A percentile compares a stretch with the other conserved stretches of the same genome.
Evolutionary conservation across 2,888 invertebrate species (phyloP).

Genomic region (Synergus japonicus): DNA sequence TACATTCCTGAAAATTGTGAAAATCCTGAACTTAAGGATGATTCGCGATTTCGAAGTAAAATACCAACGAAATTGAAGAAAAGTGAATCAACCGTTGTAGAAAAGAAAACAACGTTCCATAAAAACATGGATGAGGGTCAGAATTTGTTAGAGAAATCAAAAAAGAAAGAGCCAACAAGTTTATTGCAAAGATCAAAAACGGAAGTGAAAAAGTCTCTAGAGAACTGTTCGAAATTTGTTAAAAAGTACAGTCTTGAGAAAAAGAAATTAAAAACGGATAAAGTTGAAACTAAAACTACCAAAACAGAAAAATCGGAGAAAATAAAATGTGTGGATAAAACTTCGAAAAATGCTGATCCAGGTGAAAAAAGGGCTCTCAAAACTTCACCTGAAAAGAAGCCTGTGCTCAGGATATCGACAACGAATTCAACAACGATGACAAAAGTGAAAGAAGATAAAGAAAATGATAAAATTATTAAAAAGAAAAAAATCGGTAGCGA

Average conservation of each 20-base stretch:
- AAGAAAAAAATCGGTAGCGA: slow-evolving; percentile 70
- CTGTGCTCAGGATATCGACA: slow-evolving; percentile 51
- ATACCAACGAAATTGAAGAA: slow-evolving; percentile 70
- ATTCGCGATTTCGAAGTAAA: slow-evolving; percentile 64
- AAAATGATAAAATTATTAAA: slow-evolving; percentile 60
- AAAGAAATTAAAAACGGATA: slow-evolving; percentile 72
- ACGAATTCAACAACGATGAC: slow-evolving; percentile 56
- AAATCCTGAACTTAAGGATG: slow-evolving; percentile 75
- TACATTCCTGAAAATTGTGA: slow-evolving; percentile 78
- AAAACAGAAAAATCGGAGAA: slow-evolving; percentile 54
- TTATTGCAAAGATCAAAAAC: slow-evolving; percentile 60
- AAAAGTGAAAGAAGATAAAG: slow-evolving; percentile 62
- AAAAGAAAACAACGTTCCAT: slow-evolving; percentile 56
- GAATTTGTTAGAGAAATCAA: slow-evolving; percentile 60
- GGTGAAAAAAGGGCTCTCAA: slow-evolving; percentile 56
- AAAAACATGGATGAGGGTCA: slow-evolving; percentile 55
- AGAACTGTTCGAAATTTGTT: slow-evolving; percentile 56
- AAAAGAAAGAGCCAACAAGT: slow-evolving; percentile 51
- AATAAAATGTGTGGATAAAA: slow-evolving; percentile 61
- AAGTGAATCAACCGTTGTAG: slow-evolving; percentile 57
- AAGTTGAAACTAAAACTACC: slow-evolving; percentile 51
- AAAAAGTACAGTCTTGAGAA: slow-evolving; percentile 69
- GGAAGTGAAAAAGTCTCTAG: slow-evolving; percentile 44
- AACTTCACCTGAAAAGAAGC: slow-evolving; percentile 44
- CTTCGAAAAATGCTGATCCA: slow-evolving; percentile 14